These are phyloP conservation scores for Cherax destructor DNA, from an alignment of 1,140 invertebrate genomes.

Conservation along the genomic window DNA sequence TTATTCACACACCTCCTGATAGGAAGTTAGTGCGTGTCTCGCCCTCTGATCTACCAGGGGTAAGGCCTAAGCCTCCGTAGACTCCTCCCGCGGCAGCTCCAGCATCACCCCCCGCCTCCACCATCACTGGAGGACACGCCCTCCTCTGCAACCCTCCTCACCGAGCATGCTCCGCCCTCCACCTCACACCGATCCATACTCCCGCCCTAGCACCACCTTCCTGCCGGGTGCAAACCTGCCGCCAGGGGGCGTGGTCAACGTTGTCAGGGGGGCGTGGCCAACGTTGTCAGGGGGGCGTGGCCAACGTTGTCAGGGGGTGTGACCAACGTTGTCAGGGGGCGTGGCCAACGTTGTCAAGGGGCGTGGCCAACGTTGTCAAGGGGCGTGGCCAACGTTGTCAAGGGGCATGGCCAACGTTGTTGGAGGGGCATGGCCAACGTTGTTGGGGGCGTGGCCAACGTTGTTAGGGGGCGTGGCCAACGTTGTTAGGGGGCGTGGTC, in stretches of 20 bases:
- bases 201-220: conserved; percentile 21
- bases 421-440: neutral
- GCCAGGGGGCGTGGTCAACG: neutral
- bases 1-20: conserved; percentile 24
- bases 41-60: neutral
- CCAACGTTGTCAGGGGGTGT: too few relatives aligned
- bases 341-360: too few relatives aligned
- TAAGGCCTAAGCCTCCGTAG: neutral
- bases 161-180: conserved; percentile 31
- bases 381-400: too few relatives aligned
- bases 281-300: neutral
- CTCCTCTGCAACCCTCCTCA: neutral
- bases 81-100: neutral
- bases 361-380: too few relatives aligned
- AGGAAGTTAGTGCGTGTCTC: neutral
- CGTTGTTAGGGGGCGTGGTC: neutral
- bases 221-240: neutral
- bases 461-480: too few relatives aligned
- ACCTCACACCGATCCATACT: conserved; percentile 20
- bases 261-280: neutral
- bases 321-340: too few relatives aligned
- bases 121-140: conserved; percentile 5
- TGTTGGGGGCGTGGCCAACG: too few relatives aligned
- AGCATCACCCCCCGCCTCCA: conserved; percentile 5
- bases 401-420: too few relatives aligned